phyloP scores from a whole-genome alignment of 1,140 invertebrate species.

The Littorina saxatilis region DNA sequence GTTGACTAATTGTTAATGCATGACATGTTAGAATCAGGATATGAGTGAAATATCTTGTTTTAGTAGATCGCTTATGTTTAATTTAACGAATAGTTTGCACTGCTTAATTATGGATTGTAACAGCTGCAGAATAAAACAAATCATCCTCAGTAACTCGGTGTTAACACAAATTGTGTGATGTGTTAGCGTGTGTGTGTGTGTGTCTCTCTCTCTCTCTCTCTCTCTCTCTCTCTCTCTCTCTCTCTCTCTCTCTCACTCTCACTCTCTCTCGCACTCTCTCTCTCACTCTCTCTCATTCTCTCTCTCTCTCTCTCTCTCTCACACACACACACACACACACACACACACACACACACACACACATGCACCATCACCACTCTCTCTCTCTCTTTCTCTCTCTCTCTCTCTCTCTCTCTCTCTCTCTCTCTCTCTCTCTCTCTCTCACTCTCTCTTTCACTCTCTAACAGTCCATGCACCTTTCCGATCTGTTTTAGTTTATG shows the following conservation, averaged over 20 bases:
- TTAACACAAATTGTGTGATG: neutral
- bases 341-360: neutral
- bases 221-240: neutral
- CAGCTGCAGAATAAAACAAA: no score
- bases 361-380: neutral
- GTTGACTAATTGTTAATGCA: no score
- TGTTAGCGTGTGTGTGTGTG: neutral
- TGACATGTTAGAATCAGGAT: no score
- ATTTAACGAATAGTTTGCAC: neutral
- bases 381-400: neutral
- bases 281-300: no score
- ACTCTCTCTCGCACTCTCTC: no score
- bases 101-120: no score
- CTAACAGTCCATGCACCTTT: no score
- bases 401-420: slow-evolving; percentile 1
- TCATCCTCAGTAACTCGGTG: neutral
- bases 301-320: no score
- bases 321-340: neutral
- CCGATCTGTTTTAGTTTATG: neutral
- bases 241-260: no score
- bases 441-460: slow-evolving; percentile 1
- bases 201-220: neutral
- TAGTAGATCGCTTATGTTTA: no score
- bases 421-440: slow-evolving; percentile 13
- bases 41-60: no score